Base-by-base conservation (phyloP, 35 echinoderm and acorn worm genomes). In the Diadema setosum region DNA sequence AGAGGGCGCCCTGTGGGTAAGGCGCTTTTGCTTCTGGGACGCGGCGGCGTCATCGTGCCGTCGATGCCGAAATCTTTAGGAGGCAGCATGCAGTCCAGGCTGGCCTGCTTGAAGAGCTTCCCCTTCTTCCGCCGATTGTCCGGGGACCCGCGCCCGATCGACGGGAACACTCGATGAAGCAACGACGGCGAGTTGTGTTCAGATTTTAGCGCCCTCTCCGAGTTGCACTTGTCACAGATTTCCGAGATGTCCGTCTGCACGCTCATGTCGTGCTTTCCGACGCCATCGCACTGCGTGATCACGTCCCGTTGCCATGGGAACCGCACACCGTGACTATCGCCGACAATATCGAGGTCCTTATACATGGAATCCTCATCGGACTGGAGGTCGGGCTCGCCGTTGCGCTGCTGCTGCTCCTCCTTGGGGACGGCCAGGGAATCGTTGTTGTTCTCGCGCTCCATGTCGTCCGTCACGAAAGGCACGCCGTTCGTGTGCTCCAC, bases 281-380 rank as follows among this genome's bases (percentile, higher is more conserved):
- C 41, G 42, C 34, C 41, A 75, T 70, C 85, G 37, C 88, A 90
- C 45, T 90, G 88, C 31, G 81, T 82, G 20, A 17, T 36, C 31
- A 90, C 88, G 69, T 90, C 88, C 57, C 61, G 88, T 83, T 84
- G 81, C 88, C 88, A 90, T 83, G 88, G 88, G 74, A 69, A 90
- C 44, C 88, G 57, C 26, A 67, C 30, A 64, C 57, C 57, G 80
- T 65, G 48, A 4, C 75, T 55, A 42, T 84, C 88, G 24, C 88
- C 88, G 43, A 82, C 81, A 35, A 90, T 83, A 32, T 90, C 88
- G 61, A 84, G 48, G 48, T 83, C 61, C 39, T 84, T 81, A 21
- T 83, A 83, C 5, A 84, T 31, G 15, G 88, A 90, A 5, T 61
- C 81, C 41, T 21, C 88, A 44, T 90, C 88, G 8, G 88, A 84